A percentile compares a stretch with the other conserved stretches of the same genome.
Evolutionary conservation across 2,113 vertebrate species (phyloP).

Genomic region (Perca schrenkii): DNA sequence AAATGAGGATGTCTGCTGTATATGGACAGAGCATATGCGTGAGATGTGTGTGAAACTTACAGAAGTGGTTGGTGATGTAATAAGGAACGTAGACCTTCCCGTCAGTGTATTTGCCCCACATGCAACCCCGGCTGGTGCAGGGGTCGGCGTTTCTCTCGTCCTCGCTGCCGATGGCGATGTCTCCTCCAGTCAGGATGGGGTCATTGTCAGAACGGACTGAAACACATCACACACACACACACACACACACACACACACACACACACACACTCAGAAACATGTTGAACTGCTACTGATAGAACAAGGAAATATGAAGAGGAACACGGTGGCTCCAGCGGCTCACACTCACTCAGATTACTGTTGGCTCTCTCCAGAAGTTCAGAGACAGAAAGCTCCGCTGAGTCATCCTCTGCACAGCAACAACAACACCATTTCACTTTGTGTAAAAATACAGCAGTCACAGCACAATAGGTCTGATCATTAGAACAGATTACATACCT

Average conservation of each 20-base stretch:
- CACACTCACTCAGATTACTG: conserved; percentile 53
- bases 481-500: conserved; percentile 25
- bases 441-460: not conserved
- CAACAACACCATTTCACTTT: conserved; percentile 16
- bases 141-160: conserved; percentile 74
- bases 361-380: conserved; percentile 68
- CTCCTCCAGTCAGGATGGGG: conserved; percentile 47
- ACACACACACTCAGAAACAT: not conserved
- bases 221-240: not conserved
- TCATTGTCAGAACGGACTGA: conserved; percentile 39
- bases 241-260: conserved; percentile 1
- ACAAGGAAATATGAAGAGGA: not conserved
- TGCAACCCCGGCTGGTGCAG: conserved; percentile 67
- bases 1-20: not conserved
- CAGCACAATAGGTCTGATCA: not conserved
- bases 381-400: conserved; percentile 54
- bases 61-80: conserved; percentile 69
- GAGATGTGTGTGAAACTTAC: conserved; percentile 53
- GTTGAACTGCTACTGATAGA: not conserved
- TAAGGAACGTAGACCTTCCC: conserved; percentile 77
- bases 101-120: conserved; percentile 62
- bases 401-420: conserved; percentile 21
- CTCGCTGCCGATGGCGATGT: conserved; percentile 63
- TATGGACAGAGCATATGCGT: not conserved
- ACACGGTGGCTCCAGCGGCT: conserved; percentile 4